phyloP scores from a whole-genome alignment of 1,140 invertebrate genomes.

The Choristoneura fumiferana region DNA sequence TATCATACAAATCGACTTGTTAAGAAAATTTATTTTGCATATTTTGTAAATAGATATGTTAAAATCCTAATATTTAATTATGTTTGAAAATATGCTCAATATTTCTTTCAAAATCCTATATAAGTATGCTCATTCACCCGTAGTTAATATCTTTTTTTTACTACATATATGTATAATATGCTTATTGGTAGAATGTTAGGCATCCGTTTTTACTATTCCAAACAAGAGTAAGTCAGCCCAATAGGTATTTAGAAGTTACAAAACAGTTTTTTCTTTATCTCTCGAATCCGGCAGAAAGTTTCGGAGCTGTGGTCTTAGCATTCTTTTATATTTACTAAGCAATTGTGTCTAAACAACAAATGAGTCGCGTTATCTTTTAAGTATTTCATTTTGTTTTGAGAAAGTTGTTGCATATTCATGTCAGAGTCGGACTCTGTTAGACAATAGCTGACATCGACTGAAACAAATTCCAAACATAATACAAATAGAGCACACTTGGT shows the following conservation, averaged over 20 bases:
- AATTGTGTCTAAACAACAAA: constrained; percentile 22
- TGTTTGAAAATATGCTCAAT: too few species aligned
- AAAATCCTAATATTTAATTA: too few species aligned
- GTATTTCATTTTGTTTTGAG: constrained; percentile 44
- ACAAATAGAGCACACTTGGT: constrained; percentile 10
- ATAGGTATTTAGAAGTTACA: not conserved
- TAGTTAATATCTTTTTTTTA: too few species aligned
- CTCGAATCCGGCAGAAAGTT: constrained; percentile 31
- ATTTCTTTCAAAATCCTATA: too few species aligned
- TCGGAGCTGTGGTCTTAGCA: not conserved
- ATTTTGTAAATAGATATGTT: too few species aligned
- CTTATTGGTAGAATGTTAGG: too few species aligned
- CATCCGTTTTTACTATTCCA: too few species aligned
- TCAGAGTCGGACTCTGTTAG: constrained; percentile 16
- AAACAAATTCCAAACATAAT: constrained; percentile 56
- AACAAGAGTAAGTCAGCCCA: too few species aligned
- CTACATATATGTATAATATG: too few species aligned
- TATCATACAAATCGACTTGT: too few species aligned
- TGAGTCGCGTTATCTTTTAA: constrained; percentile 22
- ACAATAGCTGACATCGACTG: constrained; percentile 39
- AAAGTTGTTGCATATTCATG: constrained; percentile 62
- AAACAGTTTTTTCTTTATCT: constrained; percentile 16
- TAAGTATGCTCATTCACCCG: too few species aligned
- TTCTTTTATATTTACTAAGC: constrained; percentile 17
- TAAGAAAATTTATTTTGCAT: too few species aligned